A percentile compares a stretch with the other conserved stretches of the same genome.
These are phyloP conservation scores for Hymenochirus boettgeri DNA, from an alignment of 2,113 vertebrate genomes.

Conservation along the genomic window DNA sequence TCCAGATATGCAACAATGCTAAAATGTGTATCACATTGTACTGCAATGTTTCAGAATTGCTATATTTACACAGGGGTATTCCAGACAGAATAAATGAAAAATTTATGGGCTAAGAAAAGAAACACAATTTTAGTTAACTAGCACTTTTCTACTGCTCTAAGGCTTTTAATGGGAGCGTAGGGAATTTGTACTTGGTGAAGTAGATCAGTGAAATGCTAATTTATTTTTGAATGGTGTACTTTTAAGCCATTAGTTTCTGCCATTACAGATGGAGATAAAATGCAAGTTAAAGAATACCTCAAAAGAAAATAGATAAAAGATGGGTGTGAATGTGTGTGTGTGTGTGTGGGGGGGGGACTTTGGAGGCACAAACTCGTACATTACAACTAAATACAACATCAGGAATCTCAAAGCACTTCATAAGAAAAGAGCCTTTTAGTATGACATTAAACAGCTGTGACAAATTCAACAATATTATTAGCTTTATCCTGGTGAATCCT, in stretches of 20 bases:
- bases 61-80: conserved; percentile 63
- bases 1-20: conserved; percentile 56
- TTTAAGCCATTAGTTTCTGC: conserved; percentile 69
- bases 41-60: conserved; percentile 58
- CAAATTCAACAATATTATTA: no score
- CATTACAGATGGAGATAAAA: conserved; percentile 60
- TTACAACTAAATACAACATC: no score
- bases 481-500: no score
- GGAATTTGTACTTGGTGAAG: conserved; percentile 62
- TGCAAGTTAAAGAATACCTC: conserved; percentile 57
- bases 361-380: no score
- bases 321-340: no score
- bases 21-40: conserved; percentile 56
- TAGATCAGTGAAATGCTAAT: conserved; percentile 69
- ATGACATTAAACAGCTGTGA: no score
- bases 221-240: conserved; percentile 66
- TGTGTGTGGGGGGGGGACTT: no score
- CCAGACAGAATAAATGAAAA: conserved; percentile 62
- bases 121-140: conserved; percentile 67
- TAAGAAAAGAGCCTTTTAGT: no score
- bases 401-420: no score
- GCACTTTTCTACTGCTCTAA: conserved; percentile 58
- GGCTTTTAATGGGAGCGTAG: conserved; percentile 61
- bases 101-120: conserved; percentile 65
- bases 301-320: conserved; percentile 44